Conservation (phyloP, 2,797 vertebrate species). For the Garrulus glandarius region DNA sequence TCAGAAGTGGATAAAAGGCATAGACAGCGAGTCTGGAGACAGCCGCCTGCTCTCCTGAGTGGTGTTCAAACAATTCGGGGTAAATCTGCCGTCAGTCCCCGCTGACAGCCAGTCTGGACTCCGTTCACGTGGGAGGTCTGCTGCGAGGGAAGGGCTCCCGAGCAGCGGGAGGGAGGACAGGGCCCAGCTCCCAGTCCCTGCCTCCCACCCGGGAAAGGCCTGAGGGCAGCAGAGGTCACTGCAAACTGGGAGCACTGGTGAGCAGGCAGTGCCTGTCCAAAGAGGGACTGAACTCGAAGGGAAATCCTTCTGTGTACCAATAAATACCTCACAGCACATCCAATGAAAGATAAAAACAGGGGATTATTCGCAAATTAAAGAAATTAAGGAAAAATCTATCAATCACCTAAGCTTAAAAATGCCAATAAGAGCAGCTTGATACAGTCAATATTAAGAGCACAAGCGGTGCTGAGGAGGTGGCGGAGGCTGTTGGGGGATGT, state of each 20-base stretch:
- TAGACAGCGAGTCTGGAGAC: conserved; percentile 44
- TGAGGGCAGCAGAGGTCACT: accelerated
- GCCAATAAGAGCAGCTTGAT: not conserved
- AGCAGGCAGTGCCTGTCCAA: not conserved
- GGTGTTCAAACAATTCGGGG: not conserved
- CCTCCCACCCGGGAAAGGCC: not conserved
- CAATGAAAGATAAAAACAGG: not conserved
- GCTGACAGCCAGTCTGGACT: not conserved
- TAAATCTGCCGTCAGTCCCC: not conserved
- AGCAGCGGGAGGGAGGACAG: not conserved
- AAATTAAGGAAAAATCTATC: not conserved
- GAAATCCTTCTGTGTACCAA: not conserved
- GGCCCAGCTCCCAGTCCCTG: not conserved
- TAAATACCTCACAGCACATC: not conserved
- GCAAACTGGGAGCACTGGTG: not conserved
- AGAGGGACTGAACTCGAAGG: not conserved
- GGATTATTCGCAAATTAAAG: not conserved
- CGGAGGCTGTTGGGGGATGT: accelerated
- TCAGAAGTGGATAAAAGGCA: conserved; percentile 35
- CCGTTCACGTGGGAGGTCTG: not conserved
- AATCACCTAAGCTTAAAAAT: not conserved
- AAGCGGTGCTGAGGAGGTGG: accelerated
- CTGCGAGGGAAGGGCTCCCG: not conserved
- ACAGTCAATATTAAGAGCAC: not conserved
- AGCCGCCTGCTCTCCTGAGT: not conserved